Evolutionary conservation across 2,888 invertebrate species (phyloP), one percentile per base, ranked within the genome.

Genomic region (Phorcus lineatus): DNA sequence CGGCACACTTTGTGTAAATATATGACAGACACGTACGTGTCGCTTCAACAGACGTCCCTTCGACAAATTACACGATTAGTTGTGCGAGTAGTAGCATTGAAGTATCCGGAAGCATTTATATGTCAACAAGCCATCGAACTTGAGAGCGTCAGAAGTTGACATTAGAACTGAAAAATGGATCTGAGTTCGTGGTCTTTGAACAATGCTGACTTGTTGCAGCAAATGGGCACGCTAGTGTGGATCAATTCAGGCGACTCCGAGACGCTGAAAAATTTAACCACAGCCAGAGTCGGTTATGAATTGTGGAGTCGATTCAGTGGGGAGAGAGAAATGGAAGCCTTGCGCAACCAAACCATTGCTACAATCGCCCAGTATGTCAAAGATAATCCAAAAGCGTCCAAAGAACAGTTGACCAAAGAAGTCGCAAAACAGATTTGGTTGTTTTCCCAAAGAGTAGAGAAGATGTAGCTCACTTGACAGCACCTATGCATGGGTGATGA

Each of bases 351-450:
- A 80, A 88, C 90, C 0, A 90, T 89, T 62, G 53, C 87, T 22
- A 83, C 84, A 7, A 91, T 91, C 55, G 85, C 87, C 13, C 87
- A 90, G 79, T 91, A 87, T 83, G 85, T 91, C 4, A 88, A 90
- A 79, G 88, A 88, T 31, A 82, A 91, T 77, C 91, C 91, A n/a
- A 89, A 87, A 22, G 90, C 90, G 47, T 85, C 88, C 47, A 88
- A 88, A 78, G 89, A 90, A 78, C 88, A 91, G 54, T 76, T 90
- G 22, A 80, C 83, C 24, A 87, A 87, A 62, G 90, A 88, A 79
- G 82, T 91, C 22, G 81, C 86, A 54, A 89, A 87, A 80, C 88
- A 89, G 36, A 90, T 91, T 24, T 80, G 83, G 67, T 80, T 81
- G 17, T 91, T 91, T 86, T 86, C 89, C 17, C 80, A 84, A 28